A percentile compares a stretch with the other conserved stretches of the same genome.
Conservation (phyloP, 2,888 invertebrate species). For the Diarsia dahlii region DNA sequence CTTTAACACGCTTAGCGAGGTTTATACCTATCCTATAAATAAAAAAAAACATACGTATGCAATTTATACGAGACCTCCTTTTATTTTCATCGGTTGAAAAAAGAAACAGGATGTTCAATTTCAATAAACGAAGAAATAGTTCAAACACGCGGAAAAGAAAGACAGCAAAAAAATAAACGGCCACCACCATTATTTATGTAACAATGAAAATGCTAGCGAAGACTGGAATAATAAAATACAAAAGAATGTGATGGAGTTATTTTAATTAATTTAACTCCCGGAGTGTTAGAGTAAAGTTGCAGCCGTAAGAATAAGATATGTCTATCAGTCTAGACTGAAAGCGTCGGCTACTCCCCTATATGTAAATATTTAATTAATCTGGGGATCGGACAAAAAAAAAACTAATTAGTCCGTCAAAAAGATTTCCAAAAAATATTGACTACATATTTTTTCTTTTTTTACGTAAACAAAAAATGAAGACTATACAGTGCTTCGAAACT, state of each 20-base stretch:
- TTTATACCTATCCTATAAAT: not conserved
- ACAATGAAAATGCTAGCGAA: conserved; percentile 14
- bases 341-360: not conserved
- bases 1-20: not conserved
- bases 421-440: no score
- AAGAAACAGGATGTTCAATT: conserved; percentile 13
- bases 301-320: conserved; percentile 17
- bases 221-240: conserved; percentile 29
- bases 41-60: not conserved
- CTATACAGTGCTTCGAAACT: no score
- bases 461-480: no score
- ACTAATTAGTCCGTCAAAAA: no score
- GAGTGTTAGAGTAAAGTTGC: conserved; percentile 1
- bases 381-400: no score
- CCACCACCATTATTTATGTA: conserved; percentile 26
- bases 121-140: conserved; percentile 29
- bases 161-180: conserved; percentile 23
- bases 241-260: conserved; percentile 30
- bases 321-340: conserved; percentile 49
- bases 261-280: conserved; percentile 41
- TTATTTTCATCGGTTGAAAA: not conserved
- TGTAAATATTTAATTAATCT: conserved; percentile 54
- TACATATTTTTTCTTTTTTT: no score
- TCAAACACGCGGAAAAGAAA: conserved; percentile 19
- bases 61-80: not conserved